Evolutionary conservation across 2,113 vertebrate genomes (phyloP).

Genomic region (Lucifuga dentata): DNA sequence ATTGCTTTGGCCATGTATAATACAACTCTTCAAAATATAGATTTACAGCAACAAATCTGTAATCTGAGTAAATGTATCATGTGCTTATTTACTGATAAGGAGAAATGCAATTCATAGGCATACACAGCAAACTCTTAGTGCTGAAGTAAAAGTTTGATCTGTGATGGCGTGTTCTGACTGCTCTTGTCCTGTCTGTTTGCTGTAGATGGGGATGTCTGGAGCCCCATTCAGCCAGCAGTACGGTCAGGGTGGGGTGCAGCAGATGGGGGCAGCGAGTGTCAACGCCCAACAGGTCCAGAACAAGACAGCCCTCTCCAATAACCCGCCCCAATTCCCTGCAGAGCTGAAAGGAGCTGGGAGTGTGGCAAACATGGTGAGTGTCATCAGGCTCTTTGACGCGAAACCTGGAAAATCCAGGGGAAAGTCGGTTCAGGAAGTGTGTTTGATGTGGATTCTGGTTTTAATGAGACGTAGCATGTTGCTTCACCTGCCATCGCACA

Average conservation of each 20-base stretch:
- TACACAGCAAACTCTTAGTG: no score
- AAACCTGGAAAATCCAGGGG: no score
- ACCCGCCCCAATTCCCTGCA: conserved; percentile 88
- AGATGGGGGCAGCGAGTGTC: conserved; percentile 90
- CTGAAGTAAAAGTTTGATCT: neutral
- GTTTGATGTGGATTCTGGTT: neutral
- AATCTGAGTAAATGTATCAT: no score
- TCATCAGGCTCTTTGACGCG: neutral
- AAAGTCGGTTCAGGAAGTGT: no score
- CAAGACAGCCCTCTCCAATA: conserved; percentile 92
- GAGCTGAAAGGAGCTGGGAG: conserved; percentile 93
- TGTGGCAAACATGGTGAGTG: conserved; percentile 95
- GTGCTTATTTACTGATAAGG: no score
- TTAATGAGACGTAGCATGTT: neutral
- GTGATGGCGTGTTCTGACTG: conserved; percentile 22
- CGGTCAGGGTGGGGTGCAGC: conserved; percentile 90
- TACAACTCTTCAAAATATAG: no score
- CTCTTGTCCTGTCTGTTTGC: conserved; percentile 56
- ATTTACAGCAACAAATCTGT: no score
- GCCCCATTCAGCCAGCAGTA: conserved; percentile 93
- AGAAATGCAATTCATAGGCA: no score
- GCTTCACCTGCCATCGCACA: neutral
- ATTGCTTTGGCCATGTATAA: no score
- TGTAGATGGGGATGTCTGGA: conserved; percentile 92
- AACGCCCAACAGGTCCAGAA: conserved; percentile 89